phyloP scores from a whole-genome alignment of 2,113 vertebrate species.

The Rousettus leschenaultii region DNA sequence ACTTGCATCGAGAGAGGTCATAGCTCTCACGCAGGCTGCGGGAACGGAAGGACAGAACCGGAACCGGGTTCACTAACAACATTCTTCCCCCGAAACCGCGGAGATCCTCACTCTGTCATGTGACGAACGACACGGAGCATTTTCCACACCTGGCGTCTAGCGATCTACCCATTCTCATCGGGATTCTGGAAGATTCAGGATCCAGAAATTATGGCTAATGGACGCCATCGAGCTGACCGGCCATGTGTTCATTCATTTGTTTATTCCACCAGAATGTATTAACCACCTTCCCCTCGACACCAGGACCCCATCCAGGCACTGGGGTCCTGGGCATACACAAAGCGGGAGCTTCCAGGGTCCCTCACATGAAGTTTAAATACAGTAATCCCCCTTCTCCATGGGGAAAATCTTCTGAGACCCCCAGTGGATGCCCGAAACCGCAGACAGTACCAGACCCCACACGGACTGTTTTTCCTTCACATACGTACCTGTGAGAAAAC shows the following conservation, averaged over 20 bases:
- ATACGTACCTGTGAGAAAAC: not conserved
- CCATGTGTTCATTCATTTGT: not conserved
- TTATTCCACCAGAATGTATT: not conserved
- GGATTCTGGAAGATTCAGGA: not conserved
- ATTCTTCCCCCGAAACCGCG: not conserved
- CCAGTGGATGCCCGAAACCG: not conserved
- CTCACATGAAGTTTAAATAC: not conserved
- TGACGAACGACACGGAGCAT: not conserved
- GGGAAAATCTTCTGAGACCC: not conserved
- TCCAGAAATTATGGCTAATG: not conserved
- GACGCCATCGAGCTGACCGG: not conserved
- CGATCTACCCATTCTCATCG: not conserved
- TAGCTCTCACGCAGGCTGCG: not conserved
- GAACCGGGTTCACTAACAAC: not conserved
- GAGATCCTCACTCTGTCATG: not conserved
- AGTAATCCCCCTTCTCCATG: not conserved
- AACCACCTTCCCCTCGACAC: not conserved
- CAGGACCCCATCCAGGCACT: not conserved
- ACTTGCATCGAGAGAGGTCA: not conserved
- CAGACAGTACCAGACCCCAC: not conserved
- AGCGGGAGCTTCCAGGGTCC: not conserved
- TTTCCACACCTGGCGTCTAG: not conserved
- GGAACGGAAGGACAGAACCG: not conserved
- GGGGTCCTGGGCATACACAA: not conserved
- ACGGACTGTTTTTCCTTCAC: not conserved